Evolutionary conservation across 1,140 invertebrate genomes (phyloP).

Genomic region (Apis cerana): DNA sequence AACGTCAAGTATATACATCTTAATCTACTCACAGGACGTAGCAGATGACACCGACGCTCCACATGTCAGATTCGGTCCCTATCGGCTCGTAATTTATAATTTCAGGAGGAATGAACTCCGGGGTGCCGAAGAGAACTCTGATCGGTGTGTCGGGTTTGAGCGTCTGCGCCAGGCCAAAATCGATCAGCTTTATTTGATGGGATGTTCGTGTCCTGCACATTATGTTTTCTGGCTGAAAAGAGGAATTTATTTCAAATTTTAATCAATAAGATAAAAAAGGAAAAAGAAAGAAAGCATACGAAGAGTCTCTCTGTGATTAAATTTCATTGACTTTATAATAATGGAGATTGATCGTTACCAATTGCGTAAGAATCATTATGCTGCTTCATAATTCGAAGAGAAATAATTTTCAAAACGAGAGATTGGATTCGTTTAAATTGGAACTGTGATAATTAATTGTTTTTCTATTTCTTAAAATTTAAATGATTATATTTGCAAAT

Average conservation of each 20-base stretch:
- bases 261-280: not conserved
- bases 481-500: too few relatives aligned
- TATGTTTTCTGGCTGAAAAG: conserved; percentile 92
- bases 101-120: conserved; percentile 97
- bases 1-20: not conserved
- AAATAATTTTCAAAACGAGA: too few relatives aligned
- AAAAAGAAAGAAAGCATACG: not conserved
- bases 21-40: conserved; percentile 91
- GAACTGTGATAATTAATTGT: too few relatives aligned
- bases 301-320: too few relatives aligned
- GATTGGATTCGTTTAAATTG: too few relatives aligned
- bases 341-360: too few relatives aligned
- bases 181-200: conserved; percentile 93
- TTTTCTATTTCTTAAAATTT: too few relatives aligned
- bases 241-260: not conserved
- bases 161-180: conserved; percentile 93
- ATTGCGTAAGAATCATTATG: too few relatives aligned
- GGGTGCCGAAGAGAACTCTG: conserved; percentile 93
- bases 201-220: conserved; percentile 92
- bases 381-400: too few relatives aligned
- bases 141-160: conserved; percentile 87
- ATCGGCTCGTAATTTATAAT: conserved; percentile 96
- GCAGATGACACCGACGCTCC: conserved; percentile 96
- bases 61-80: conserved; percentile 94
- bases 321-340: too few relatives aligned